Percentiles rank a stretch among this genome's conserved stretches.
Evolutionary conservation across 2,797 vertebrate species (phyloP).

Genomic region (Novumbra hubbsi): DNA sequence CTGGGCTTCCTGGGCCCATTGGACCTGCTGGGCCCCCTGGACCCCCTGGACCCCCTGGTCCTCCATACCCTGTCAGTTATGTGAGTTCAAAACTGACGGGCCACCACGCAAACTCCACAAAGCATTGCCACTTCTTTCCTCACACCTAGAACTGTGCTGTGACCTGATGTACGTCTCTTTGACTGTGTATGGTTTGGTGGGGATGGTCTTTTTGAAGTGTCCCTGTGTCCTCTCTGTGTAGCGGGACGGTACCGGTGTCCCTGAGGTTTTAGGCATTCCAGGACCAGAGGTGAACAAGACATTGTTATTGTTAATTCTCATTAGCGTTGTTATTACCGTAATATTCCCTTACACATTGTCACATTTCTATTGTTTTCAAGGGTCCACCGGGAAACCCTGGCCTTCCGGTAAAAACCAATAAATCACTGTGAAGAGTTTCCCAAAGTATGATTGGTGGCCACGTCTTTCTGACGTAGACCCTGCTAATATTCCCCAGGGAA

Average conservation of each 20-base stretch:
- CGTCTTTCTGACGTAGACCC: neutral
- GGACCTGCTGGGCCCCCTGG: conserved; percentile 85
- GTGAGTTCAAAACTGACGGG: conserved; percentile 73
- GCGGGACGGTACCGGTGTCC: conserved; percentile 65
- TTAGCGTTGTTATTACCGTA: neutral
- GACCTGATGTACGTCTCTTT: neutral
- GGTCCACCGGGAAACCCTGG: conserved; percentile 78
- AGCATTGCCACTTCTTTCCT: neutral
- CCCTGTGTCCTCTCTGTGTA: conserved; percentile 38
- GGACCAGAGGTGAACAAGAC: conserved; percentile 78
- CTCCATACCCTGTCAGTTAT: conserved; percentile 60
- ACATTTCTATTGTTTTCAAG: conserved; percentile 59
- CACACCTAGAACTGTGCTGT: neutral
- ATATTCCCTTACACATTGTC: neutral
- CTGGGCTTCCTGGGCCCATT: conserved; percentile 82
- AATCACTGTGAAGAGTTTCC: neutral
- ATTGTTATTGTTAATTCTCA: neutral
- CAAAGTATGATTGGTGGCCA: conserved; percentile 2
- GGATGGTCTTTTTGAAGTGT: neutral
- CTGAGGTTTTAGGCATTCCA: conserved; percentile 64
- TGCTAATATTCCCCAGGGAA: conserved; percentile 63
- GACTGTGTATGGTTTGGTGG: neutral
- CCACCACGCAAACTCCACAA: neutral
- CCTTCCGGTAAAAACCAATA: conserved; percentile 61
- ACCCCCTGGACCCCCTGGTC: conserved; percentile 73